A percentile compares a stretch with the other conserved stretches of the same genome.
Conservation (phyloP, 2,797 vertebrate genomes). For the Microcaecilia unicolor region DNA sequence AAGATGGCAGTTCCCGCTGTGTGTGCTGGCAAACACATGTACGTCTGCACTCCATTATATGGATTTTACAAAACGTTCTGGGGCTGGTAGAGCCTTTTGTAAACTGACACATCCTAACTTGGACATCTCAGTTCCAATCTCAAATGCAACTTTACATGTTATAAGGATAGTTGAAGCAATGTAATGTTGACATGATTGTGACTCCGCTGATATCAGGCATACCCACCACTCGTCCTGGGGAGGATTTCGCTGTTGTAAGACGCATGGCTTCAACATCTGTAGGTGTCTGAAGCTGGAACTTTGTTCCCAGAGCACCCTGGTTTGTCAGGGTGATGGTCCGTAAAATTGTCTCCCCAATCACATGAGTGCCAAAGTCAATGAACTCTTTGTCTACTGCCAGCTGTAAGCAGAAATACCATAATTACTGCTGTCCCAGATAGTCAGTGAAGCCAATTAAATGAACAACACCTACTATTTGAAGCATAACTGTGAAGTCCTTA, state of each 20-base stretch:
- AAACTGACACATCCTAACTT: no score
- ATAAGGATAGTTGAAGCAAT: no score
- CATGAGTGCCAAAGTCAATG: conserved; percentile 76
- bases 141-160: no score
- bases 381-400: conserved; percentile 71
- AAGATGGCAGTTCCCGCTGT: no score
- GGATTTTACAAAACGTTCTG: no score
- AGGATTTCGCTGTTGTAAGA: conserved; percentile 1
- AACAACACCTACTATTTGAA: conserved; percentile 5
- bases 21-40: no score
- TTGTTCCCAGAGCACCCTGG: conserved; percentile 68
- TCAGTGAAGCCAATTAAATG: neutral
- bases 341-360: conserved; percentile 77
- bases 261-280: conserved; percentile 10
- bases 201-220: neutral
- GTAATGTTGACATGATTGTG: no score
- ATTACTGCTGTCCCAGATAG: conserved; percentile 18
- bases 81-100: no score
- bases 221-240: conserved; percentile 37
- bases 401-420: conserved; percentile 45
- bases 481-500: neutral
- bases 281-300: conserved; percentile 54
- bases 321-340: conserved; percentile 75
- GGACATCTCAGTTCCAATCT: no score
- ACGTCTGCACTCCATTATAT: no score